Percentiles rank a stretch among this genome's conserved stretches.
phyloP scores from a whole-genome alignment of 2,888 invertebrate genomes.

The Oligia strigilis region DNA sequence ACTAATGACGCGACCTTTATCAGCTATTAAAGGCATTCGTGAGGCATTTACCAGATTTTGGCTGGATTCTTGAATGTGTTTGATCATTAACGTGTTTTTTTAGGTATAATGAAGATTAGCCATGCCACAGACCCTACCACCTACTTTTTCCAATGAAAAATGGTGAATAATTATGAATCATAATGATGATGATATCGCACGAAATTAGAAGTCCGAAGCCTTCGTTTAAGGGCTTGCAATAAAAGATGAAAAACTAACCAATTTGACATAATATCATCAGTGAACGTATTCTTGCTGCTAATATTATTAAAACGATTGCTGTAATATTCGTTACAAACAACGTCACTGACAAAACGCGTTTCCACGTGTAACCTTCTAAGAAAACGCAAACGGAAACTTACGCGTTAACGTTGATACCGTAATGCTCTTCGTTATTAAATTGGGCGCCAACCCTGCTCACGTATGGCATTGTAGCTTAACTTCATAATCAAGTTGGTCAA shows the following conservation, averaged over 20 bases:
- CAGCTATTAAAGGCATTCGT: slow-evolving; percentile 78
- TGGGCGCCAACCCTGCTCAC: slow-evolving; percentile 49
- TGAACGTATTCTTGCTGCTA: background rate
- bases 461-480: slow-evolving; percentile 49
- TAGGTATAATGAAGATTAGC: background rate
- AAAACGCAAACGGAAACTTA: slow-evolving; percentile 35
- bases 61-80: slow-evolving; percentile 55
- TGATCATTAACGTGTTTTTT: slow-evolving; percentile 32
- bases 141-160: background rate
- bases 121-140: background rate
- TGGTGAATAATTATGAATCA: background rate
- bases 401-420: slow-evolving; percentile 36
- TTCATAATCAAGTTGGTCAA: slow-evolving; percentile 60
- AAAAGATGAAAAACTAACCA: background rate
- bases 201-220: background rate
- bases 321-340: background rate
- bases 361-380: background rate
- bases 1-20: slow-evolving; percentile 79
- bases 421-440: slow-evolving; percentile 58
- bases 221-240: background rate
- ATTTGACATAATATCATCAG: background rate
- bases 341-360: background rate
- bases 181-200: background rate
- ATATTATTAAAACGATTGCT: background rate
- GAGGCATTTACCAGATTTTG: slow-evolving; percentile 74